phyloP scores from a whole-genome alignment of 2,113 vertebrate genomes.

The Neomonachus schauinslandi region DNA sequence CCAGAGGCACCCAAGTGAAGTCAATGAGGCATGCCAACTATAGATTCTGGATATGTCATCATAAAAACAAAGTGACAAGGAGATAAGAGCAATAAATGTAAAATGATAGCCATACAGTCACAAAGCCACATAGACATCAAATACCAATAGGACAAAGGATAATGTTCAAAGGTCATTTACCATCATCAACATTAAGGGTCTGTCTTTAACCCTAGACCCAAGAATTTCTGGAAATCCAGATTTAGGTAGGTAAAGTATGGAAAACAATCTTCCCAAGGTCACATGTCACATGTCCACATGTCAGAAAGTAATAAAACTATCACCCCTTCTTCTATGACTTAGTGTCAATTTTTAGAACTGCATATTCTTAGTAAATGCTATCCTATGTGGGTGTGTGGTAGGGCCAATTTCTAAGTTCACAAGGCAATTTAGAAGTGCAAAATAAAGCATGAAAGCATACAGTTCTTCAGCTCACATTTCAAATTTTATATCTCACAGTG shows the following conservation, averaged over 20 bases:
- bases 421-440: not conserved
- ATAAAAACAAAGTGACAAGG: constrained; percentile 79
- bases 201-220: not conserved
- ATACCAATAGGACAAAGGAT: not conserved
- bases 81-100: constrained; percentile 67
- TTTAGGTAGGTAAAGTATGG: not conserved
- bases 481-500: not conserved
- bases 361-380: not conserved
- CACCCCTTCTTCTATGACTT: not conserved
- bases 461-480: not conserved
- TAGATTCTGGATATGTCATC: constrained; percentile 71
- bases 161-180: not conserved
- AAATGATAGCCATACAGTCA: constrained; percentile 66
- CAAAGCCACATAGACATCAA: not conserved
- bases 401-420: not conserved
- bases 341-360: not conserved
- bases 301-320: not conserved
- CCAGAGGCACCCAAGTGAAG: constrained; percentile 66
- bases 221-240: not conserved
- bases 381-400: not conserved
- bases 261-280: not conserved
- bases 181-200: not conserved
- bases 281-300: not conserved
- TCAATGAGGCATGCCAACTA: constrained; percentile 66
- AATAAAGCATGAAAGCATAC: not conserved